Conservation (phyloP, 53 echinoderm and acorn worm species). For the Mesocentrotus franciscanus region DNA sequence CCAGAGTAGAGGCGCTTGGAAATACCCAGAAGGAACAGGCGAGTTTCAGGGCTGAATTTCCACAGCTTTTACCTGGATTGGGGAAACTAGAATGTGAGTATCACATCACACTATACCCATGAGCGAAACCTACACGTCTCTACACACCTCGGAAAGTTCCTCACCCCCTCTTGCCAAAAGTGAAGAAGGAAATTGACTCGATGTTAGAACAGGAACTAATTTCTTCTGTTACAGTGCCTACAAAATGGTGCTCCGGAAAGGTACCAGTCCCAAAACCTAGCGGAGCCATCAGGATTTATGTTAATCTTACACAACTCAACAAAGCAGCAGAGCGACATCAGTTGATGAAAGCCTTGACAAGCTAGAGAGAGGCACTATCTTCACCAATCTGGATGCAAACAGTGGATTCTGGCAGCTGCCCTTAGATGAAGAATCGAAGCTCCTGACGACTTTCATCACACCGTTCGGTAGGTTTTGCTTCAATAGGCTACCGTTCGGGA, state of each 20-base stretch:
- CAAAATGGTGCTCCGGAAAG: constrained; percentile 59
- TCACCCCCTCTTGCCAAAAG: constrained; percentile 67
- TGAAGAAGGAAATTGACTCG: constrained; percentile 63
- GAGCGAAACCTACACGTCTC: constrained; percentile 49
- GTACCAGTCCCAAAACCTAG: constrained; percentile 68
- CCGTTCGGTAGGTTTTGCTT: constrained; percentile 68
- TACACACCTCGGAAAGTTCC: constrained; percentile 50
- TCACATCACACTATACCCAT: constrained; percentile 58
- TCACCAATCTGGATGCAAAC: constrained; percentile 66
- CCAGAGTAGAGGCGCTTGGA: constrained; percentile 39
- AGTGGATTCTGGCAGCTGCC: constrained; percentile 75
- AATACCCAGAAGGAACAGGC: not conserved
- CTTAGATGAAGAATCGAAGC: constrained; percentile 62
- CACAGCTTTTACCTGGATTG: constrained; percentile 52
- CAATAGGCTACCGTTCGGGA: constrained; percentile 71
- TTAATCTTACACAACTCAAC: constrained; percentile 67
- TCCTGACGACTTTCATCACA: constrained; percentile 55
- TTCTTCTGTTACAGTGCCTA: constrained; percentile 62
- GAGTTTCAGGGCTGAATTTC: constrained; percentile 55
- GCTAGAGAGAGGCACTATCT: constrained; percentile 44
- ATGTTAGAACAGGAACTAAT: constrained; percentile 71
- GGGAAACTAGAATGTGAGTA: constrained; percentile 53
- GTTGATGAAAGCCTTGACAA: constrained; percentile 63
- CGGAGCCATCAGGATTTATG: constrained; percentile 71
- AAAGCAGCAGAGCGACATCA: constrained; percentile 59